phyloP scores from a whole-genome alignment of 2,888 invertebrate species.

The Sisyra nigra region DNA sequence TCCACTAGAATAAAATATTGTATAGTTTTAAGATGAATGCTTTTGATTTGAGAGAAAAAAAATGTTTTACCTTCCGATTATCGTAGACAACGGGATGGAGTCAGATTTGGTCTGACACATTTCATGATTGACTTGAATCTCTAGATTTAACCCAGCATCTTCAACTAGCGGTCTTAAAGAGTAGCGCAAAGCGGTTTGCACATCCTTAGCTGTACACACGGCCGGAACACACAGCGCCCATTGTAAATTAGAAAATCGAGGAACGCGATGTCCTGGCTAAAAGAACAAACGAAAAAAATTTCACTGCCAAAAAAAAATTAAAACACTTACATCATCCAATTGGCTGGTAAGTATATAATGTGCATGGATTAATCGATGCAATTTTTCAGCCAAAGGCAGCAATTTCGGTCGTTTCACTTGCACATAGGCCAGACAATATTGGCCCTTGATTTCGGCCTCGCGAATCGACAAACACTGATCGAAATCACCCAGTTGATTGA shows the following conservation, averaged over 20 bases:
- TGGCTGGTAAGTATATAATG: conserved; percentile 46
- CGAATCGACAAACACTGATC: conserved; percentile 22
- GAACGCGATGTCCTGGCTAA: conserved; percentile 54
- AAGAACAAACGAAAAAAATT: conserved; percentile 14
- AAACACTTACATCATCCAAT: conserved; percentile 44
- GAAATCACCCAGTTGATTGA: conserved; percentile 28
- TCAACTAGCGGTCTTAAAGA: conserved; percentile 30
- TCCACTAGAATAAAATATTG: not conserved
- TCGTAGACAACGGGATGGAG: conserved; percentile 26
- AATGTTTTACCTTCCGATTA: conserved; percentile 30
- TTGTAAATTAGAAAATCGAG: conserved; percentile 45
- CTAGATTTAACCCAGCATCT: conserved; percentile 36
- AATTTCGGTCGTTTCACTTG: conserved; percentile 35
- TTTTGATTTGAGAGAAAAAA: not conserved
- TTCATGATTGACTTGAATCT: conserved; percentile 37
- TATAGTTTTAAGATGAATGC: not conserved
- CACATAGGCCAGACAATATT: conserved; percentile 48
- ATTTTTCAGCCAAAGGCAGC: conserved; percentile 28
- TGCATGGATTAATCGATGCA: conserved; percentile 38
- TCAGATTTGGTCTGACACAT: conserved; percentile 39
- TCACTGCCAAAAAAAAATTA: not conserved
- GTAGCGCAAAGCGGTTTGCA: conserved; percentile 35
- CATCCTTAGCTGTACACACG: conserved; percentile 38
- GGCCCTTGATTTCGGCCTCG: conserved; percentile 30
- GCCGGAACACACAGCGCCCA: conserved; percentile 54